Base-by-base conservation (phyloP, 2,113 vertebrate genomes). In the Vidua macroura region DNA sequence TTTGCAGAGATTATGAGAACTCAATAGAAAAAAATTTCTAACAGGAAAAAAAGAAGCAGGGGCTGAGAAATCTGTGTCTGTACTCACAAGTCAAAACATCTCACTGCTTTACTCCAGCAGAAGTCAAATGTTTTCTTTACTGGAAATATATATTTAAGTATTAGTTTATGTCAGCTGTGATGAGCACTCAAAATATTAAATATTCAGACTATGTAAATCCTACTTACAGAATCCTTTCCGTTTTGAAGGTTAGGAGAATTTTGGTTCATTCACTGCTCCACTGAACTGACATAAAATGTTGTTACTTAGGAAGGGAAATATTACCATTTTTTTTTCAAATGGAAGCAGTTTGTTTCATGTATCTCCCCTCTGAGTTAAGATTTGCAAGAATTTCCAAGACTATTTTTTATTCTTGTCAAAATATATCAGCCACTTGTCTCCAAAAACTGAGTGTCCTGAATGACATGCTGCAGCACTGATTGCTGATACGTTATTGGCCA, bases 151-250 rank as follows among this genome's bases (percentile, higher is more conserved):
- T 93, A 90, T 91, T 92, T 94, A 92, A 89, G 90, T 91, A 96
- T 93, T 93, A 81, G 81, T 96, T 96, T 96, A 81, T 94, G 88
- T 19, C 4, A 96, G 97, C 72, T 90, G 76, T 86, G 96, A 97
- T 97, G 95, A 97, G 82, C 86, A 96, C 73, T 97, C 89, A 86
- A 96, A 96, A 94, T 88, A 97, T 96, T 96, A 98, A 98, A 97
- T 97, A 98, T 97, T 97, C 96, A 96, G 96, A 95, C 91, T 95
- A 95, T 97, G 94, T 96, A 97, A 97, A 97, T 96, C 97, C 95
- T 96, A 72, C 92, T 96, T 88, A 95, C 77, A 43, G 94, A 98
- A 97, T 93, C 92, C 95, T 96, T 96, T 96, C 93, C 74, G 92
- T 97, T 95, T 92, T 88, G 97, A 97, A 98, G 95, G 96, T 96